phyloP scores from a whole-genome alignment of 2,888 invertebrate species.

The Patella caerulea region DNA sequence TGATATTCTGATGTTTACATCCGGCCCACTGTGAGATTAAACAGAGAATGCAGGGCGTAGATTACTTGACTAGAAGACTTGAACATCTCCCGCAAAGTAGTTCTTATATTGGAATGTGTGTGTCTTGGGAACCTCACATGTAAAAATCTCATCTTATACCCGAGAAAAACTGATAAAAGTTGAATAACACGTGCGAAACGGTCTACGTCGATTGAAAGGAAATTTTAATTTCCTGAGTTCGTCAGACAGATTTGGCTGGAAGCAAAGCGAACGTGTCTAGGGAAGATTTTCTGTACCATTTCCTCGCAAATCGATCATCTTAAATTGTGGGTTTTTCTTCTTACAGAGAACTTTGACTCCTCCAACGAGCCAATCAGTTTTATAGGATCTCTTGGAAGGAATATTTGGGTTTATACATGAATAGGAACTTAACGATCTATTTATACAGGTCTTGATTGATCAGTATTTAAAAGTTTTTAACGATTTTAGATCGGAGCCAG shows the following conservation, averaged over 20 bases:
- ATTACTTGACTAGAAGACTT: no score
- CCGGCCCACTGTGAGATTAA: no score
- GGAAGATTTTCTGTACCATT: not conserved
- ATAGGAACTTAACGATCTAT: constrained; percentile 8
- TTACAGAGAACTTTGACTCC: not conserved
- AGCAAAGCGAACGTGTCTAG: constrained; percentile 6
- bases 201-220: constrained; percentile 4
- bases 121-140: not conserved
- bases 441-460: not conserved
- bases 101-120: constrained; percentile 8
- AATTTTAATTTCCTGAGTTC: constrained; percentile 6
- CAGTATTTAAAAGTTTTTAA: constrained; percentile 5
- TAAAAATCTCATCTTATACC: not conserved
- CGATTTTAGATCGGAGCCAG: not conserved
- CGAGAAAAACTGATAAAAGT: constrained; percentile 6
- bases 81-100: not conserved
- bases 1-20: no score
- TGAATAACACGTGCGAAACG: not conserved
- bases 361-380: not conserved
- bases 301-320: not conserved
- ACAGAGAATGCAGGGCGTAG: no score
- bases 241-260: constrained; percentile 7
- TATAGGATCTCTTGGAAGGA: constrained; percentile 4
- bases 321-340: constrained; percentile 4
- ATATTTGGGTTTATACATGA: not conserved